Conservation (phyloP, 2,888 invertebrate genomes). For the Chromoteleia sp. region DNA sequence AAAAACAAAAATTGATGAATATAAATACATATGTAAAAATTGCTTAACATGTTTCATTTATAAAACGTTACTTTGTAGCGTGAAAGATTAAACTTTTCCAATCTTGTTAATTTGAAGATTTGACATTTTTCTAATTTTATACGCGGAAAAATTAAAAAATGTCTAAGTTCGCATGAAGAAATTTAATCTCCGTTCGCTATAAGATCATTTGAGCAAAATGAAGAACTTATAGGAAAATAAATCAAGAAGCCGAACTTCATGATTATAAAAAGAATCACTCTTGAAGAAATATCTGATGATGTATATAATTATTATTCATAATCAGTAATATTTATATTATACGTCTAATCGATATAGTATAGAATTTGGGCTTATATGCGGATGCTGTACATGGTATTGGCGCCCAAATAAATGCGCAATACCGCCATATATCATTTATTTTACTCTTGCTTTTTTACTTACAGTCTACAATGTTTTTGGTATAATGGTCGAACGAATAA, state of each 20-base stretch:
- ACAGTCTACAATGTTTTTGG: constrained; percentile 75
- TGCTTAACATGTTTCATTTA: constrained; percentile 54
- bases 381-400: constrained; percentile 76
- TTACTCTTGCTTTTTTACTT: constrained; percentile 70
- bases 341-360: constrained; percentile 79
- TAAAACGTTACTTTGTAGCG: constrained; percentile 52
- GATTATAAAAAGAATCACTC: constrained; percentile 46
- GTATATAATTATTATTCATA: constrained; percentile 78
- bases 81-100: constrained; percentile 49
- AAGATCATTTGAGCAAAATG: constrained; percentile 59
- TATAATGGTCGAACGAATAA: constrained; percentile 76
- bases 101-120: constrained; percentile 29
- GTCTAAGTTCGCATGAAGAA: constrained; percentile 39
- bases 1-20: constrained; percentile 34
- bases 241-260: constrained; percentile 51
- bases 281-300: constrained; percentile 77
- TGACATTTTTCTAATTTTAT: constrained; percentile 28
- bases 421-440: constrained; percentile 59
- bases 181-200: constrained; percentile 41
- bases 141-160: constrained; percentile 28
- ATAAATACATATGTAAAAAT: constrained; percentile 50
- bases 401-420: constrained; percentile 61
- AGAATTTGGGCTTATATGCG: constrained; percentile 73
- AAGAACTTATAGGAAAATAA: constrained; percentile 42
- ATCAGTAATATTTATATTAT: constrained; percentile 81